Evolutionary conservation across 2,113 vertebrate species (phyloP).

Genomic region (Micromys minutus): DNA sequence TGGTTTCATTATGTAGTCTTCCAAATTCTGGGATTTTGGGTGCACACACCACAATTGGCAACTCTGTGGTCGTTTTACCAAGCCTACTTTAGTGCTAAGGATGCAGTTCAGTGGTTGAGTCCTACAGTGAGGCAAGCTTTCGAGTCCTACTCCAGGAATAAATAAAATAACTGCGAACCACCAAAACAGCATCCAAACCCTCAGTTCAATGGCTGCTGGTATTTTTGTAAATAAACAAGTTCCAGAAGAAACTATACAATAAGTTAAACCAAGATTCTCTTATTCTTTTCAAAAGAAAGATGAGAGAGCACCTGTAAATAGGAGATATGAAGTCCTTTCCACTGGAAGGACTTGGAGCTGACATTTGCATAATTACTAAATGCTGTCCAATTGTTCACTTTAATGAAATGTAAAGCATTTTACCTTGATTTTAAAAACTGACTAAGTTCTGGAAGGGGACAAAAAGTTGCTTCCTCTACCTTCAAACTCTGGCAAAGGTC

Average conservation of each 20-base stretch:
- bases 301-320: slow-evolving; percentile 37
- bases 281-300: slow-evolving; percentile 40
- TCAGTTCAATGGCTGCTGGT: not conserved
- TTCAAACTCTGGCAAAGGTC: not conserved
- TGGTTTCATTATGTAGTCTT: not conserved
- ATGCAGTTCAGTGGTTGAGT: not conserved
- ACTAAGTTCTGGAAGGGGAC: not conserved
- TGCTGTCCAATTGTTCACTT: not conserved
- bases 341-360: not conserved
- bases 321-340: not conserved
- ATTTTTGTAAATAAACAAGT: not conserved
- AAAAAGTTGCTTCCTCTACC: not conserved
- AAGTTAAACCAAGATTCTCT: slow-evolving; percentile 25
- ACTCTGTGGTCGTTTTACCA: slow-evolving; percentile 14
- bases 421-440: not conserved
- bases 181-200: not conserved
- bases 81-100: not conserved
- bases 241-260: slow-evolving; percentile 23
- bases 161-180: not conserved
- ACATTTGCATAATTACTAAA: not conserved
- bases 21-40: not conserved
- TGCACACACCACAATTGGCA: too few species aligned
- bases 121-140: not conserved
- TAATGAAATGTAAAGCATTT: slow-evolving; percentile 28
- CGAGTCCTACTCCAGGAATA: not conserved